Base-by-base conservation (phyloP, 2,113 vertebrate species). In the Phaethornis superciliosus region DNA sequence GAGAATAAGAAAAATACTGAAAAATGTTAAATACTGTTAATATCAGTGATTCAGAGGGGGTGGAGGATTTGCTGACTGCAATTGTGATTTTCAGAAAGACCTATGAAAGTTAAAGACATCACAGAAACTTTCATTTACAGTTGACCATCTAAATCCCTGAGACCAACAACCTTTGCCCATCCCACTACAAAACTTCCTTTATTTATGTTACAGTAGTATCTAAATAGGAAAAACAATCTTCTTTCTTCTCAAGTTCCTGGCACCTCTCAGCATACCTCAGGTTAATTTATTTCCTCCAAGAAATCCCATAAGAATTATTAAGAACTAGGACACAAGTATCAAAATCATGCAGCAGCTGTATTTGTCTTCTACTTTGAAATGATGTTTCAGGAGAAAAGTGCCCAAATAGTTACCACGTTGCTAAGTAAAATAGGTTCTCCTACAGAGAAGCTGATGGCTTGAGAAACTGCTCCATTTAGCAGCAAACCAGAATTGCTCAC, bases 1-100 rank as follows among this genome's bases (percentile, higher is more conserved):
- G 72, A 55, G 87, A 76, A 81, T 74, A 91, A 85, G 46, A 96
- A 91, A 85, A 32, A 7, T 68, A 89, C 88, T 95, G 91, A 47
- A 88, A 82, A 55, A 24, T 80, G 15, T 55, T 65, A 26, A 91
- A 51, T 19, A 19, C 67, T 83, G 15, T 74, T 80, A 77, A 89
- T 92, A 92, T 62, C 40, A 76, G 82, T 83, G 87, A 70, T 46
- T 64, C 15, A 5, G 35, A 94, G 27, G 40, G 86, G 32, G 22
- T 63, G 20, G 49, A 68, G 42, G 27, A 85, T 78, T 80, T 87
- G 26, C n/a, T 86, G 79, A 94, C 42, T 82, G 69, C 35, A 78
- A 17, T 7, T 78, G 20, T 63, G 32, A 79, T 92, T 92, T 80
- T 78, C 60, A 69, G 33, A 60, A 78, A 68, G 32, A 74, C 21